Evolutionary conservation across 37 sponge, comb jelly and placozoan genomes (phyloP), one percentile per base, ranked within the genome.

Genomic region (Eunapius fragilis): DNA sequence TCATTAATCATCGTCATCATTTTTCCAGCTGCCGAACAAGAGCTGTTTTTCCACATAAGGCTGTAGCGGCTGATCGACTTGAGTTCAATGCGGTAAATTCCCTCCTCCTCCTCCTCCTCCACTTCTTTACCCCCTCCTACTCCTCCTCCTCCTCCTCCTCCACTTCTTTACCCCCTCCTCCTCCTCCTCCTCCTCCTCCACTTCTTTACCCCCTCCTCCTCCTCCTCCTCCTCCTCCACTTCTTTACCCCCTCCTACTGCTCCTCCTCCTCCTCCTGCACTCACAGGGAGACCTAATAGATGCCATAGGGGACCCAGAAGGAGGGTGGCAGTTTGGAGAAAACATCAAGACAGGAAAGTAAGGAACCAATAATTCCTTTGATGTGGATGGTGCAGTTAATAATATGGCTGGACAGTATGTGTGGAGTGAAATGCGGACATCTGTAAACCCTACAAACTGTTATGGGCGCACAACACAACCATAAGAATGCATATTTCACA

Each of bases 241-340:
- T n/a, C n/a, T n/a, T n/a, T n/a, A 68, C 67, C 80, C n/a, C 2
- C 6, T 69, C 36, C 10, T 5, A 71, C 26, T 19, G 0, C 58
- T 41, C 6, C 41, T 41, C 41, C 41, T 6, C 6, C 41, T 9
- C 22, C 17, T n/a, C n/a, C n/a, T n/a, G n/a, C 30, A 25, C n/a
- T 17, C 58, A n/a, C 68, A 94, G 95, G 95, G 95, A 24, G 95
- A 94, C 69, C 36, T 88, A 0, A 91, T 94, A 80, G 92, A 92
- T 80, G 92, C 95, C 34, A 72, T 91, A 33, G 79, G 50, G 50
- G 89, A 91, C 4, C 35, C 83, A 12, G 86, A 79, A 78, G 89
- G 92, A 37, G 95, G 95, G 0, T 94, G 95, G 95, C 95, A 89
- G 81, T 91, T 69, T 89, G 95, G 95, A 69, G 76, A 88, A n/a